These are phyloP conservation scores for Myrmophylax atrothorax DNA, from an alignment of 2,113 vertebrate species.

Conservation along the genomic window DNA sequence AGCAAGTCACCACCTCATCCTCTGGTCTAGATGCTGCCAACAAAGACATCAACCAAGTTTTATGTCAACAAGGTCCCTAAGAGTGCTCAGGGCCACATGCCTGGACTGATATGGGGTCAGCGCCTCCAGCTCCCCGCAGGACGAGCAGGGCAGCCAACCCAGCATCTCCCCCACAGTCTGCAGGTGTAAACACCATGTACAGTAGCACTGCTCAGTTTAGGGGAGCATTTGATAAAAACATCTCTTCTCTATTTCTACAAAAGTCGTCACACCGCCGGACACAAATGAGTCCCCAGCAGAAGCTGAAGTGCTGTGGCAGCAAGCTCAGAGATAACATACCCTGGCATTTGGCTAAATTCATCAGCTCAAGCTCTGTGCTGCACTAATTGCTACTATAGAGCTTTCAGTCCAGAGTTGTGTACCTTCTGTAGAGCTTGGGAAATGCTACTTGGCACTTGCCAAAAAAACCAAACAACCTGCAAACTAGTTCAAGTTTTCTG, in stretches of 20 bases:
- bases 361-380: not conserved
- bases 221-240: not conserved
- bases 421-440: not conserved
- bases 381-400: not conserved
- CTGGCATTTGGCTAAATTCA: not conserved
- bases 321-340: not conserved
- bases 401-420: not conserved
- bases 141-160: not conserved
- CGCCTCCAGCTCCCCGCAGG: not conserved
- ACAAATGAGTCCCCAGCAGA: not conserved
- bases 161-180: not conserved
- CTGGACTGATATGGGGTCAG: accelerated
- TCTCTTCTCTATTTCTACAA: not conserved
- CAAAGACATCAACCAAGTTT: not conserved
- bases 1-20: not conserved
- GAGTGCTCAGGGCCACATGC: accelerated
- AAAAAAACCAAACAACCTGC: not conserved
- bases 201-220: accelerated
- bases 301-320: not conserved
- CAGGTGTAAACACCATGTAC: accelerated
- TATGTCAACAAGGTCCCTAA: not conserved
- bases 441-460: not conserved
- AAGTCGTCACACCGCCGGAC: not conserved
- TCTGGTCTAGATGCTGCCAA: not conserved
- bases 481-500: not conserved